A percentile compares a stretch with the other conserved stretches of the same genome.
Evolutionary conservation across 1,140 invertebrate species (phyloP).

Genomic region (Drosophila azteca): DNA sequence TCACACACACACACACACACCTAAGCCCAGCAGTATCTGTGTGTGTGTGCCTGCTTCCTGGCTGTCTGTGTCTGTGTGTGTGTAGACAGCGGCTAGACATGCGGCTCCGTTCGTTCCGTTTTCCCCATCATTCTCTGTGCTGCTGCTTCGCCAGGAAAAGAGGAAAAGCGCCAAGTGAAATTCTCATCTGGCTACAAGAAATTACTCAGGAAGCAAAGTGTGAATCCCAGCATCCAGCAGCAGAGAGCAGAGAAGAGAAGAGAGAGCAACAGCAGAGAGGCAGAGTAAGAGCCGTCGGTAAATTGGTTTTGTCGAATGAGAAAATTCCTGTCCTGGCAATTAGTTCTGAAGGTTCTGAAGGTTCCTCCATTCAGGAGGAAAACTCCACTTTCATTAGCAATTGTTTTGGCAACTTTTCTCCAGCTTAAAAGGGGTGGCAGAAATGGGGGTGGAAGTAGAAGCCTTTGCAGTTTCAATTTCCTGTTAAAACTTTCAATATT

Average conservation of each 20-base stretch:
- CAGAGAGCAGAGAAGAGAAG: not conserved
- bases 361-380: slow-evolving; percentile 4
- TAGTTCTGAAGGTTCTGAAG: slow-evolving; percentile 19
- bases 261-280: too few species aligned
- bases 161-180: slow-evolving; percentile 29
- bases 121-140: not conserved
- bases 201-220: slow-evolving; percentile 17
- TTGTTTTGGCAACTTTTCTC: too few species aligned
- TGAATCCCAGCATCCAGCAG: not conserved
- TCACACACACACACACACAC: not conserved
- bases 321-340: slow-evolving; percentile 39
- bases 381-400: slow-evolving; percentile 28
- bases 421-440: too few species aligned
- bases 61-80: slow-evolving; percentile 25
- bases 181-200: slow-evolving; percentile 21
- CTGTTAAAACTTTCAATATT: too few species aligned
- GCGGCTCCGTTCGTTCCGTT: slow-evolving; percentile 17
- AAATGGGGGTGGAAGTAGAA: too few species aligned
- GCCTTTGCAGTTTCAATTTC: too few species aligned
- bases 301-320: slow-evolving; percentile 46
- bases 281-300: slow-evolving; percentile 32
- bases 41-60: not conserved
- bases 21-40: too few species aligned
- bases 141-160: slow-evolving; percentile 1
- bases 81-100: slow-evolving; percentile 66